Base-by-base conservation (phyloP, 2,797 vertebrate species). In the Sphenodon punctatus region DNA sequence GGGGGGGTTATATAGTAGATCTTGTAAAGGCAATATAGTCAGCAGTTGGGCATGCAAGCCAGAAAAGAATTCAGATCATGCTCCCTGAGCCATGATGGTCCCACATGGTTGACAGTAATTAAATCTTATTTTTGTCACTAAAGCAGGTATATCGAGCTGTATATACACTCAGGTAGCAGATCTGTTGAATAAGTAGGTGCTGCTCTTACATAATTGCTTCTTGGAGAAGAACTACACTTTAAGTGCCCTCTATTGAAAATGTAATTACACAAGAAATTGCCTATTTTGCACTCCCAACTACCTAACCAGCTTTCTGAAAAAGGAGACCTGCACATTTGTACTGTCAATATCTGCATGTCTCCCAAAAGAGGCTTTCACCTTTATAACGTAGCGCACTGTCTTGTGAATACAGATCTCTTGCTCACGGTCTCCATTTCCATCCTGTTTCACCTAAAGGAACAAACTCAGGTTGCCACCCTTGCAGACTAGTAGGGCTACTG, bases 21-120 rank as follows among this genome's bases (percentile, higher is more conserved):
- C 80, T 86, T 90, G 81, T 46, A 69, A 90, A 75, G 82, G 82
- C 68, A 85, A 71, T 86, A 88, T 90, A 71, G 80, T 66, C 51
- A 82, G 68, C 55, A 88, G 8, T 81, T 79, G 77, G 71, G 74
- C 27, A 66, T 64, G 86, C 73, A 86, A 90, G 66, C 86, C 82
- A 88, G 76, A 88, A 83, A 73, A 25, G 86, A 81, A 83, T 89
- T 86, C 78, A 91, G 55, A 59, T 86, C 36, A 39, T 58, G 66
- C 58, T 69, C 69, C 74, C 45, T 59, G 76, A 79, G 25, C 64
- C 74, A 22, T 49, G 55, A 77, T 66, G 41, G 71, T 75, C 89
- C 71, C 86, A 68, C 63, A n/a, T 61, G 59, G 56, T 42, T 61
- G 65, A 5, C 27, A n/a, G 59, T 73, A 41, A 75, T 73, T 53